phyloP scores from a whole-genome alignment of 2,888 invertebrate genomes.

The Abrostola triplasia region DNA sequence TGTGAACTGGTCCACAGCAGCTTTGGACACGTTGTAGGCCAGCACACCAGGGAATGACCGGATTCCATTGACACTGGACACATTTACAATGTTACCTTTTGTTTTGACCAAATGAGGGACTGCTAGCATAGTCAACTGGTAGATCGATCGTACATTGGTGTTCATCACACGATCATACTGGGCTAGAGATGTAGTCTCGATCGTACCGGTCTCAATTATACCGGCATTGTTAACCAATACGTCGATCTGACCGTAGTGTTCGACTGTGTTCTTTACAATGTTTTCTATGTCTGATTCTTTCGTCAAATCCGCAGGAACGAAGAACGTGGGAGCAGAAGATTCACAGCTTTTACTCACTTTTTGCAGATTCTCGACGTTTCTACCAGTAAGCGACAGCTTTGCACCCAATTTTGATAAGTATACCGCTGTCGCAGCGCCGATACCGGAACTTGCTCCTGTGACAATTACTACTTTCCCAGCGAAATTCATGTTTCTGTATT shows the following conservation, averaged over 20 bases:
- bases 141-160: conserved; percentile 94
- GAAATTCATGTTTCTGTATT: conserved; percentile 83
- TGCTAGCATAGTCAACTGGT: conserved; percentile 95
- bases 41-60: conserved; percentile 96
- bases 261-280: conserved; percentile 91
- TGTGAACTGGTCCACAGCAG: conserved; percentile 98
- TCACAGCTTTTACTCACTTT: conserved; percentile 80
- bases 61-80: conserved; percentile 97
- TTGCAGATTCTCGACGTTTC: conserved; percentile 90
- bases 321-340: conserved; percentile 81
- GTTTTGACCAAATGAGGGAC: conserved; percentile 94
- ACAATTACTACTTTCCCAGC: conserved; percentile 92
- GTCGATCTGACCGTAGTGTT: conserved; percentile 93
- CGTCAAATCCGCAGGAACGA: conserved; percentile 91
- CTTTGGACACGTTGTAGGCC: conserved; percentile 97
- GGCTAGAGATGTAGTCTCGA: conserved; percentile 95
- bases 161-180: conserved; percentile 97
- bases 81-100: conserved; percentile 97
- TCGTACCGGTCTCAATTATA: conserved; percentile 93
- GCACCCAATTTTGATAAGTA: conserved; percentile 93
- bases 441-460: conserved; percentile 95
- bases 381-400: conserved; percentile 91
- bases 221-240: conserved; percentile 97
- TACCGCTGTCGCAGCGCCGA: conserved; percentile 94
- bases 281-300: conserved; percentile 92